Percentiles rank a stretch among this genome's conserved stretches.
Evolutionary conservation across 1,140 invertebrate species (phyloP).

Genomic region (Protaetia brevitarsis): DNA sequence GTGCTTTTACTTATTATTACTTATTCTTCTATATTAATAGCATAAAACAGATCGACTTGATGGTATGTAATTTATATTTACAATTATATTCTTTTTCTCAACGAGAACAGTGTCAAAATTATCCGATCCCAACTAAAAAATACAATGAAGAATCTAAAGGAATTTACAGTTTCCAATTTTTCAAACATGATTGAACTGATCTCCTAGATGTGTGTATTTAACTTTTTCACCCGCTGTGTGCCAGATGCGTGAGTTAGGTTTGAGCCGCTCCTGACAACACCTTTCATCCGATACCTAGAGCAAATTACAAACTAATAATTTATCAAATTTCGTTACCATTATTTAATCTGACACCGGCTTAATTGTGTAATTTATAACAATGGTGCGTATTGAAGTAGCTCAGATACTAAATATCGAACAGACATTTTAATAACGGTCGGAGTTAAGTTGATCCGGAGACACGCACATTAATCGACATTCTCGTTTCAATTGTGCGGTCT

Average conservation of each 20-base stretch:
- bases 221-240: not conserved
- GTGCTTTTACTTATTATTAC: no score
- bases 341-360: constrained; percentile 10
- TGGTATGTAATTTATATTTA: no score
- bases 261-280: constrained; percentile 12
- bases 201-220: not conserved
- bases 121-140: no score
- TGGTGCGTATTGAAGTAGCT: constrained; percentile 10
- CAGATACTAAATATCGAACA: constrained; percentile 1
- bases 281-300: not conserved
- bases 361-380: constrained; percentile 23
- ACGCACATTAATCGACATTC: not conserved
- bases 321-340: constrained; percentile 36
- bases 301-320: constrained; percentile 10
- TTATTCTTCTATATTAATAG: no score
- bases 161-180: not conserved
- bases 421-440: not conserved
- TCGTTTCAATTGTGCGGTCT: no score
- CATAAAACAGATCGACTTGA: no score
- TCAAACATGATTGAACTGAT: not conserved
- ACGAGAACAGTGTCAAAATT: no score
- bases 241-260: constrained; percentile 17
- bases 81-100: no score
- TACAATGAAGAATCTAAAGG: no score
- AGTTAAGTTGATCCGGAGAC: constrained; percentile 3